phyloP scores from a whole-genome alignment of 1,140 invertebrate species.

The Mamestra configurata region DNA sequence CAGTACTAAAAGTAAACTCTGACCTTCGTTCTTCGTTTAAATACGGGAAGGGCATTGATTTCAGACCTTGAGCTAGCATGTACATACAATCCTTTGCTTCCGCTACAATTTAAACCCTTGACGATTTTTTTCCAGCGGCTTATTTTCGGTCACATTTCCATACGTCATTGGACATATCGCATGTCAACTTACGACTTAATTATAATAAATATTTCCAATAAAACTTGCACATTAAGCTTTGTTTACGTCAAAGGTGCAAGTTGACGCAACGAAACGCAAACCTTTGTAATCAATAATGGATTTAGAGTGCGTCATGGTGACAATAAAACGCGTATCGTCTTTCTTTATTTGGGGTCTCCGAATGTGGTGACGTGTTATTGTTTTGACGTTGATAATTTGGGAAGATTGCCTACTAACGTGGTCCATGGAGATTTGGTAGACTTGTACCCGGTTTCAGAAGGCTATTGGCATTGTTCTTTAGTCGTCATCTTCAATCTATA shows the following conservation, averaged over 20 bases:
- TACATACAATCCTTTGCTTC: too few relatives aligned
- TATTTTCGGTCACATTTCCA: neutral
- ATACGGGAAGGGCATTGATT: too few relatives aligned
- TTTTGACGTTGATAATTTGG: too few relatives aligned
- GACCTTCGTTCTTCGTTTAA: too few relatives aligned
- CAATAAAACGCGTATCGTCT: neutral
- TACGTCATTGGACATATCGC: neutral
- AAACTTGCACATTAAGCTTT: neutral
- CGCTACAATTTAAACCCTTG: too few relatives aligned
- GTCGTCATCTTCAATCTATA: too few relatives aligned
- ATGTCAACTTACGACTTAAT: neutral
- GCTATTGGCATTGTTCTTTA: too few relatives aligned
- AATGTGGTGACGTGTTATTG: neutral
- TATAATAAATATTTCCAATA: neutral
- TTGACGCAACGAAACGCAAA: neutral
- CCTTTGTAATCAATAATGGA: conserved; percentile 9
- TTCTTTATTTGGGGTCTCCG: neutral
- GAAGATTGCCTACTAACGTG: too few relatives aligned
- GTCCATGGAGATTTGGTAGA: too few relatives aligned
- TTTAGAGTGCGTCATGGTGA: neutral
- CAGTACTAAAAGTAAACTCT: too few relatives aligned
- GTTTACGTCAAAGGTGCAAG: conserved; percentile 35
- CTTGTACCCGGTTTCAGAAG: too few relatives aligned
- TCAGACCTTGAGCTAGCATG: too few relatives aligned
- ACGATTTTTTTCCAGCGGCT: neutral